Base-by-base conservation (phyloP, 2,797 vertebrate genomes). In the Dallia pectoralis region DNA sequence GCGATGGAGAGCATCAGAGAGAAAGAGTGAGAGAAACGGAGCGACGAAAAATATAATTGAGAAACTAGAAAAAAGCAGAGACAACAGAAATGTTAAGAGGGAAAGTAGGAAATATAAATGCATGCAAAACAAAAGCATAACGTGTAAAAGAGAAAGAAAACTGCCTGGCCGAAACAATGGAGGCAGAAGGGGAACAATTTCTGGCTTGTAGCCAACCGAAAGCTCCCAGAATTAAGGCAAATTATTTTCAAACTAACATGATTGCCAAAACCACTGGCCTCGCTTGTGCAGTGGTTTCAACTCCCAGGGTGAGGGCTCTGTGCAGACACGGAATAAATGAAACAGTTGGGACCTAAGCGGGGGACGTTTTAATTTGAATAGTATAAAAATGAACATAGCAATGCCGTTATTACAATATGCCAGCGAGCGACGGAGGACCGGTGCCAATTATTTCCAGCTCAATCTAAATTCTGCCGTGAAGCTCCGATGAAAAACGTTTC, bases 241-340 rank as follows among this genome's bases (percentile, higher is more conserved):
- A 81, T 74, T 49, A 69, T 79, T 77, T 82, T 69, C 71, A 63
- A 53, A 69, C 62, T 74, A 74, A 82, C 75, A 66, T 72, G 75
- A 82, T 76, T 51, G 69, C 48, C 47, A 36, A 78, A 75, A 69
- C 44, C 76, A 70, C 74, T 62, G 22, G 78, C 77, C 75, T 70
- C 40, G 59, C 51, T 65, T 68, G 49, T 65, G 19, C 33, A 71
- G 69, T 48, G 71, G 29, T 25, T 36, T 22, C 25, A 63, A 76
- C 72, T 74, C 76, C 74, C 74, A 30, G 27, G 63, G 66, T 62
- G 69, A 71, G 2, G 14, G 16, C 14, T 53, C 67, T 68, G 62
- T 64, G 40, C 62, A 48, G 53, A 72, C 32, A 48, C 33, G 32
- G 75, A 69, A 36, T 40, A 81, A 73, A 75, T 73, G 7, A 73